Base-by-base conservation (phyloP, 2,888 invertebrate species). In the Drosophila melanosoma region DNA sequence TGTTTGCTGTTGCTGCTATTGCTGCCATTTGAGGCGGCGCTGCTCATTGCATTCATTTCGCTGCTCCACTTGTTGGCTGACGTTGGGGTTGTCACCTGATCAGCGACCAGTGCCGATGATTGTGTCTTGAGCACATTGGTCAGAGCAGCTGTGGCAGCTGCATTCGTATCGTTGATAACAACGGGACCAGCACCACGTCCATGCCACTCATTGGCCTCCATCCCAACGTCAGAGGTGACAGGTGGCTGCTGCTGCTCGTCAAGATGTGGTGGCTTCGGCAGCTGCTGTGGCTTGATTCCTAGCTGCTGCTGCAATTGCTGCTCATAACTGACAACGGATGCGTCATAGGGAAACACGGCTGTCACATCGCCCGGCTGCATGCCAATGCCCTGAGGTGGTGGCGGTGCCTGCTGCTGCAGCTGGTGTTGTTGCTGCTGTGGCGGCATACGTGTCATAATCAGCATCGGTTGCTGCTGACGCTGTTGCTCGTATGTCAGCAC, bases 41-140 rank as follows among this genome's bases (percentile, higher is more conserved):
- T 79, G 60, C 79, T 82, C 64, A 87, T 72, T 42, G 91, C 83
- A 66, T 91, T 91, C 90, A 92, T 89, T 62, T 92, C 92, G 45
- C 85, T 90, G 74, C 90, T 92, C 92, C 92, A 92, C 49, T 92
- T 92, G 69, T 82, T 82, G 33, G 82, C 76, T 6, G 71, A 49
- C 15, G 89, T 79, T 3, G 76, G 65, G 4, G 68, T 72, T n/a
- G 57, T 32, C 29, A 51, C 38, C 12, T 52, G 69, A 23, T 45
- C 45, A 7, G 48, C 65, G 26, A 26, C 68, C 48, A 79, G 42
- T 53, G 68, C 71, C 61, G 81, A 74, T 2, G 82, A 81, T 32
- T 72, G 74, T 1, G 87, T 82, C 63, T 89, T 89, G 2, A 89
- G 77, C 51, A 85, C 89, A 73, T 79, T 89, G 36, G 85, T 88